Percentiles rank a stretch among this genome's conserved stretches.
Evolutionary conservation across 2,888 invertebrate species (phyloP).

Genomic region (Stenolophus ochropezus): DNA sequence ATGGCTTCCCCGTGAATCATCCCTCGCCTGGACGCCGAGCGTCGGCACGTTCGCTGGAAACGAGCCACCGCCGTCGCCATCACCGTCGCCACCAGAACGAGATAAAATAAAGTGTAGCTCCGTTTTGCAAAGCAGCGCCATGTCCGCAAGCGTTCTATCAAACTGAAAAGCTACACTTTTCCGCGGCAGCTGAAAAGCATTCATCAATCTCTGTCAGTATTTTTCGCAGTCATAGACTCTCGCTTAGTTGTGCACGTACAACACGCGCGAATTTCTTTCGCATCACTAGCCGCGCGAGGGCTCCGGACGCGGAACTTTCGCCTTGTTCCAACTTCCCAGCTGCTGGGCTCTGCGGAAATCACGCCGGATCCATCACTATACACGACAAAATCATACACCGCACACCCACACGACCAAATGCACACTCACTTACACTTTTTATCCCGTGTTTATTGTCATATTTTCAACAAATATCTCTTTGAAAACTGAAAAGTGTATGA

Average conservation of each 20-base stretch:
- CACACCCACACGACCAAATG: background rate
- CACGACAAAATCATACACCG: background rate
- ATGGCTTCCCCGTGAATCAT: background rate
- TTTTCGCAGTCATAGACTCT: conserved; percentile 55
- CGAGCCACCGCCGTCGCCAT: background rate
- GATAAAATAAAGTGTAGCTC: conserved; percentile 50
- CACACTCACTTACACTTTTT: background rate
- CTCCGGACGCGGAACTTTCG: background rate
- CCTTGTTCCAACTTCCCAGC: conserved; percentile 1
- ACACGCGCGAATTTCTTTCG: conserved; percentile 55
- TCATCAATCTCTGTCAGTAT: conserved; percentile 59
- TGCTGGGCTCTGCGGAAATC: background rate
- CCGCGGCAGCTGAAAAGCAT: conserved; percentile 56
- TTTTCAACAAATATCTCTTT: too few relatives aligned
- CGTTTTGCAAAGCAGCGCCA: conserved; percentile 55
- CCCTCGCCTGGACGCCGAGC: background rate
- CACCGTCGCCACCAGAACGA: conserved; percentile 13
- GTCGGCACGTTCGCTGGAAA: background rate
- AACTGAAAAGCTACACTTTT: conserved; percentile 60
- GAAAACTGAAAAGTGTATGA: too few relatives aligned
- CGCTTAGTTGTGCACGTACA: conserved; percentile 49
- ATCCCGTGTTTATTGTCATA: too few relatives aligned
- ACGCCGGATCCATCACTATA: background rate
- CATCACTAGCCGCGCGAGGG: conserved; percentile 43
- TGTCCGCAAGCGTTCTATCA: conserved; percentile 59